Base-by-base conservation (phyloP, 2,113 vertebrate genomes). In the Cephalopterus ornatus region DNA sequence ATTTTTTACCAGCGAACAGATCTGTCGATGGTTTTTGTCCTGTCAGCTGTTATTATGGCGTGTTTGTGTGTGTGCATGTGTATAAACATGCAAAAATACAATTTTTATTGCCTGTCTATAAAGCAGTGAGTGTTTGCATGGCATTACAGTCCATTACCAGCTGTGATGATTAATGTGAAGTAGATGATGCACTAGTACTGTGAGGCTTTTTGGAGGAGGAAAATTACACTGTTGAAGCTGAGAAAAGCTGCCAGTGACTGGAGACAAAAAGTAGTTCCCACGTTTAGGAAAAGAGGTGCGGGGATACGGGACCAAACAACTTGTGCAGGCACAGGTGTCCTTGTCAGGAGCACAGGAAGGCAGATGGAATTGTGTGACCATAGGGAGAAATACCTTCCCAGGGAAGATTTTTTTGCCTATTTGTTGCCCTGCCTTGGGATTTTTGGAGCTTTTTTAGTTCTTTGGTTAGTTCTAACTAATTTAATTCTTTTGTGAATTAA, bases 191-290 rank as follows among this genome's bases (percentile, higher is more conserved):
- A 78, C 83, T 80, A 50, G 68, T 86, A 56, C 47, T 12, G 71
- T 41, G 92, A 92, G 89, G 68, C 59, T 95, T 93, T 97, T 97
- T 59, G 89, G 91, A 91, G 94, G 88, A 94, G 93, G 95, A 83
- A 93, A 92, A 96, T 94, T 65, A 82, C 91, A 42, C 80, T 46
- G 83, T 62, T 91, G 91, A 65, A 80, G 77, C 76, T 95, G 75
- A 85, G 92, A 59, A 90, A 81, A 65, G 24, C 56, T 83, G 9
- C 49, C 14, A 17, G 23, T 7, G 42, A 52, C 15, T 52, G 79
- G 28, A 55, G 63, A 42, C 17, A 55, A 67, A 26, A 85, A 88
- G 28, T 39, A 3, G 1, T 73, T 88, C 70, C 26, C 33, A 28
- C 0, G 0, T 28, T 66, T 63, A 49, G 53, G 80, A 37, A 14